A percentile compares a stretch with the other conserved stretches of the same genome.
Conservation (phyloP, 2,113 vertebrate genomes). For the Trematocara marginatum region DNA sequence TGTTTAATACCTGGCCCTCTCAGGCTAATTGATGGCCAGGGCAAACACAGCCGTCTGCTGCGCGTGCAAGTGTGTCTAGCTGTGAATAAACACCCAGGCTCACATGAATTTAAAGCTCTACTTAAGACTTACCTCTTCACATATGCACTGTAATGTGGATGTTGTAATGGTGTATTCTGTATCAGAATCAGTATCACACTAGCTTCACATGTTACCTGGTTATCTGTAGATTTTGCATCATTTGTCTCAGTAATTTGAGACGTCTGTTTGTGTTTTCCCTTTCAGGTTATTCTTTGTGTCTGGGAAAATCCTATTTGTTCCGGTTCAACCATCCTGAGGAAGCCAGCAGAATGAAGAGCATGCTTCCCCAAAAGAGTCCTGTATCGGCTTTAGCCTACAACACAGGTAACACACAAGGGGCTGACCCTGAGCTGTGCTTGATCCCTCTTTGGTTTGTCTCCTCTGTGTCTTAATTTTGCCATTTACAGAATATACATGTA, state of each 20-base stretch:
- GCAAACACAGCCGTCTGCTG: conserved; percentile 42
- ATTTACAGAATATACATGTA: not conserved
- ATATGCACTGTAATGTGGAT: not conserved
- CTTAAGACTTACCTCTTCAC: not conserved
- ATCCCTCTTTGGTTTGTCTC: not conserved
- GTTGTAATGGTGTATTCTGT: not conserved
- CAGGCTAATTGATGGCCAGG: conserved; percentile 66
- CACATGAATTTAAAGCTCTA: not conserved
- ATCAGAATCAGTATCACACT: not conserved
- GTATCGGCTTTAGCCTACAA: conserved; percentile 72
- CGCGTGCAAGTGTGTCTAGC: not conserved
- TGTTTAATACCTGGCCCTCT: conserved; percentile 65
- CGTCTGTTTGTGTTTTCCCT: not conserved
- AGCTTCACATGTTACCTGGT: not conserved
- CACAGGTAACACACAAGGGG: conserved; percentile 59
- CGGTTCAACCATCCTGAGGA: conserved; percentile 79
- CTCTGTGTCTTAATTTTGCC: not conserved
- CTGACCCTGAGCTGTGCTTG: not conserved
- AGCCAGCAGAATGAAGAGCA: conserved; percentile 78
- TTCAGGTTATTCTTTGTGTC: conserved; percentile 76
- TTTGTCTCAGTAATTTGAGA: not conserved
- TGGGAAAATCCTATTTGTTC: conserved; percentile 78
- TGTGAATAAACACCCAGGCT: conserved; percentile 29
- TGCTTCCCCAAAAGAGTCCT: conserved; percentile 75
- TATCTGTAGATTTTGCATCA: not conserved